Base-by-base conservation (phyloP, 2,113 vertebrate genomes). In the Platichthys stellatus region DNA sequence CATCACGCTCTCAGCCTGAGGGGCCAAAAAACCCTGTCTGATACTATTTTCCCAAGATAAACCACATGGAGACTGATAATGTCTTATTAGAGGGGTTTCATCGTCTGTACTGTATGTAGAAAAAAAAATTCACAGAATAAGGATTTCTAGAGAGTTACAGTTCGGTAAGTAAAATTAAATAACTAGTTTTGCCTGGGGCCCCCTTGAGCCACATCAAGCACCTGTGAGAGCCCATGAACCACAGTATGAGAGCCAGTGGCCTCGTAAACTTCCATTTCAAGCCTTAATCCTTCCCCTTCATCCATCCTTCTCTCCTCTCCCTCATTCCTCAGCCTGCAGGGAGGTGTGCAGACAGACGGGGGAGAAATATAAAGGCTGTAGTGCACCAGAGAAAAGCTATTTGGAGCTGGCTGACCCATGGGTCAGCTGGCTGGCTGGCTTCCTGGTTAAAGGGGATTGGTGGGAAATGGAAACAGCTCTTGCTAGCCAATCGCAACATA, bases 351-450 rank as follows among this genome's bases (percentile, higher is more conserved):
- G 53, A 61, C 67, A 63, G 47, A 79, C 28, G 72, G 59, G 21
- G 86, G 78, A 67, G 59, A 64, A 83, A 82, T 79, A 70, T 66
- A 69, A 78, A 86, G 80, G 73, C 74, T 66, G 58, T 63, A 43
- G 78, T 78, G 60, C 87, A 84, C 82, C 74, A 82, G 73, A 88
- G 86, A 92, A 93, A 92, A 89, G 90, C 92, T 93, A 92, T 93
- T 92, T 92, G 90, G 89, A 93, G 88, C 87, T 57, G 85, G 79
- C 77, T 89, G 93, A 95, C 91, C 91, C 71, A 7, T 2, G 64
- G 82, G 91, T 89, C 86, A 61, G 76, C 74, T 23, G 80, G 70
- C 83, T 89, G 86, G 86, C 83, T 83, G 1, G 81, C 78, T 88
- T 87, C 91, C 90, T 89, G 89, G 82, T 90, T 87, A 69, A 82